Percentiles rank a stretch among this genome's conserved stretches.
phyloP scores from a whole-genome alignment of 2,113 vertebrate species.

The Lampris incognitus region DNA sequence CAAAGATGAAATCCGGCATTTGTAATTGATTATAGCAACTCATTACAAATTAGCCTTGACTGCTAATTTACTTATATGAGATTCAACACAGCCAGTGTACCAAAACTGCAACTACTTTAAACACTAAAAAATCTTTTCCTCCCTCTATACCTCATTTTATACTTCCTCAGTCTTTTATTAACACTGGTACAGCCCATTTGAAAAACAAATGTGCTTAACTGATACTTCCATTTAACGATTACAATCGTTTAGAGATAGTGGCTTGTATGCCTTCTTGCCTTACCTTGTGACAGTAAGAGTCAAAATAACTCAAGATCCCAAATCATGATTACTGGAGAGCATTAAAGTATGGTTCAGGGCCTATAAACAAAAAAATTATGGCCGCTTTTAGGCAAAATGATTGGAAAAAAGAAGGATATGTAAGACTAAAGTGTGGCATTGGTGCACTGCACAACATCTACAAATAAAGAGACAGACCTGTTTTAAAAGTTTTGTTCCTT shows the following conservation, averaged over 20 bases:
- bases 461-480: background rate
- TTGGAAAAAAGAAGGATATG: too few species aligned
- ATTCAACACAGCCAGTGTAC: conserved; percentile 69
- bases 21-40: conserved; percentile 72
- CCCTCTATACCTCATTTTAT: background rate
- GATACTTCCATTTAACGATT: background rate
- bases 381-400: background rate
- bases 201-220: conserved; percentile 9
- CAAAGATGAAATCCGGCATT: conserved; percentile 54
- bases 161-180: conserved; percentile 23
- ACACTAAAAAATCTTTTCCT: conserved; percentile 30
- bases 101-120: conserved; percentile 40
- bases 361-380: conserved; percentile 12
- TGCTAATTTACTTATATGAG: conserved; percentile 67
- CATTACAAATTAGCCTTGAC: conserved; percentile 65
- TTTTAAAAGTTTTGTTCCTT: too few species aligned
- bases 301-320: conserved; percentile 28
- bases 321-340: conserved; percentile 22
- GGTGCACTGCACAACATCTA: background rate
- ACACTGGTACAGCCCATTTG: background rate
- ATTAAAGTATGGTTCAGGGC: conserved; percentile 6
- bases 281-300: too few species aligned
- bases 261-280: conserved; percentile 17
- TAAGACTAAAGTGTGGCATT: background rate
- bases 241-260: conserved; percentile 23